A percentile compares a stretch with the other conserved stretches of the same genome.
phyloP scores from a whole-genome alignment of 1,140 invertebrate species.

The Antheraea pernyi region DNA sequence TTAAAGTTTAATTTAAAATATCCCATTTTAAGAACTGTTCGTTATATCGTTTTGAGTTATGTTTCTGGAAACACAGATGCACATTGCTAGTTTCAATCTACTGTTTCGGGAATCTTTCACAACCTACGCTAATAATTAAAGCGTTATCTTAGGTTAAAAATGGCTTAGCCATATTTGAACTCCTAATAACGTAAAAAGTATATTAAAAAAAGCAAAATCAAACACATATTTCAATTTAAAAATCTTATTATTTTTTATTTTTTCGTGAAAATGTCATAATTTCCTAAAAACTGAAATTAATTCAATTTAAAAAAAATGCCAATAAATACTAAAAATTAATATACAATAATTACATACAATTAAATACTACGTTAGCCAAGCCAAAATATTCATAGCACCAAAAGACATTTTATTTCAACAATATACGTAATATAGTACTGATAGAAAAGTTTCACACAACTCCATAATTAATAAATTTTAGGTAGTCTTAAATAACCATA shows the following conservation, averaged over 20 bases:
- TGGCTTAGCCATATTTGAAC: constrained; percentile 51
- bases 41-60: too few species aligned
- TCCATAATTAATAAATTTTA: constrained; percentile 20
- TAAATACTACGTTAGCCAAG: constrained; percentile 74
- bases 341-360: constrained; percentile 60
- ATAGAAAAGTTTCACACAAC: constrained; percentile 70
- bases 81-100: not conserved
- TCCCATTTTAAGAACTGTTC: too few species aligned
- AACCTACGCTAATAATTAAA: constrained; percentile 64
- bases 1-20: too few species aligned
- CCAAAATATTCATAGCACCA: constrained; percentile 74
- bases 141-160: constrained; percentile 53
- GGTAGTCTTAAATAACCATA: constrained; percentile 27
- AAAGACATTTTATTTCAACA: constrained; percentile 59
- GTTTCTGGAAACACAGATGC: too few species aligned
- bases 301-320: constrained; percentile 47
- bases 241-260: constrained; percentile 6
- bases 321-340: constrained; percentile 55
- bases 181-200: not conserved
- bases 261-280: constrained; percentile 37
- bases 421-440: constrained; percentile 36
- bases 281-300: not conserved
- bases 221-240: constrained; percentile 16
- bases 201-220: not conserved
- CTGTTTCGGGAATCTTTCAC: constrained; percentile 20